Base-by-base conservation (phyloP, 2,113 vertebrate species). In the Girardinichthys multiradiatus region DNA sequence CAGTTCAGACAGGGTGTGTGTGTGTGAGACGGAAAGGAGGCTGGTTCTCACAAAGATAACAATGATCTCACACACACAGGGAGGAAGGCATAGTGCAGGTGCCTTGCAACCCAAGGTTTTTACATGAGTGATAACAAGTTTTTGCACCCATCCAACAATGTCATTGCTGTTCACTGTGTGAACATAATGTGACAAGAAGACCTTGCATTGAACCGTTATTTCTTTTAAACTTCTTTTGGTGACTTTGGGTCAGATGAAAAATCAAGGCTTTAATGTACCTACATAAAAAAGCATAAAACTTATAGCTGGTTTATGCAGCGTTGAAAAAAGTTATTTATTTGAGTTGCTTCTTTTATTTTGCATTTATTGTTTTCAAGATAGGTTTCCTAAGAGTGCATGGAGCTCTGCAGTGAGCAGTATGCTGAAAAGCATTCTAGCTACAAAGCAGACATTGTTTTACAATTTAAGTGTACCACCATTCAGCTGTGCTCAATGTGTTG, bases 401-500 rank as follows among this genome's bases (percentile, higher is more conserved):
- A 42, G 17, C 48, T 45, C 42, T 54, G 21, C 24, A 21, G n/a
- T n/a, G n/a, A n/a, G 21, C 24, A 21, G 48, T 24, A n/a, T n/a
- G 48, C 9, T 54, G 24, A 54, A n/a, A 21, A n/a, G 24, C 24
- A 10, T n/a, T 54, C 21, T 54, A 54, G 48, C 21, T 0, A 54
- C 48, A 54, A n/a, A 11, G 37, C 37, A 39, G 37, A 39, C 11
- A 39, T 39, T 39, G 37, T 12, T 21, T 54, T n/a, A n/a, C 48
- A n/a, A 21, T 54, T 24, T n/a, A n/a, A n/a, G 48, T 54, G 48
- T 24, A 24, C 21, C 48, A 54, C n/a, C 48, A 54, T 54, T 54
- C 48, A 54, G 68, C 71, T 57, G 35, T 75, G 72, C 62, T 76
- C 48, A 33, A 12, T 51, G 33, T 39, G 62, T 28, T 63, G 42